phyloP scores from a whole-genome alignment of 2,888 invertebrate genomes.

The Chironomus riparius region DNA sequence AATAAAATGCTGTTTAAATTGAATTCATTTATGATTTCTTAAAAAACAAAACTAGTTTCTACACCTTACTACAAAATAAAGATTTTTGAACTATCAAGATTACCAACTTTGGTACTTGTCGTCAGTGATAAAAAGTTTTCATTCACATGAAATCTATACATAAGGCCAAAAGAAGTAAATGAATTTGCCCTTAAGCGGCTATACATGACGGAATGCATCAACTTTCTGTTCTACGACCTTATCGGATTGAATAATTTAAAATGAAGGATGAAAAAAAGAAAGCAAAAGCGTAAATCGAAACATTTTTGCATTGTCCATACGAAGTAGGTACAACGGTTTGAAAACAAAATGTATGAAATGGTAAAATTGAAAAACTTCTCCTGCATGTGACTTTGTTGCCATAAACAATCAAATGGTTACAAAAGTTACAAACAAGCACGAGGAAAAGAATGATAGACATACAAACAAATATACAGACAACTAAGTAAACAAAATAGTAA shows the following conservation, averaged over 20 bases:
- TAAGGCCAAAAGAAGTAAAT: background rate
- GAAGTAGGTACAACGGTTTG: background rate
- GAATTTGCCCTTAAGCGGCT: background rate
- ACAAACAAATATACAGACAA: background rate
- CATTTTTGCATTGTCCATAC: background rate
- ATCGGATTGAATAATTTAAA: background rate
- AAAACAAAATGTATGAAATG: background rate
- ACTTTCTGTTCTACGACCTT: background rate
- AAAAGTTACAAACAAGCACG: background rate
- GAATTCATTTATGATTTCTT: too few species aligned
- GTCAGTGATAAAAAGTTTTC: too few species aligned
- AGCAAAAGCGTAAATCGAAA: background rate
- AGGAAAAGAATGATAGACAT: background rate
- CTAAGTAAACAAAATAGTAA: too few species aligned
- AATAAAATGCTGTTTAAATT: too few species aligned
- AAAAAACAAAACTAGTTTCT: too few species aligned
- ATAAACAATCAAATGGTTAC: background rate
- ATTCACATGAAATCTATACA: too few species aligned
- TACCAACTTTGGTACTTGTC: too few species aligned
- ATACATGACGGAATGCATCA: slow-evolving; percentile 17
- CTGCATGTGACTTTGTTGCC: background rate
- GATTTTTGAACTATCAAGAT: too few species aligned
- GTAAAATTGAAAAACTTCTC: background rate
- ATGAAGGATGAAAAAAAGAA: background rate
- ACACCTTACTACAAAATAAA: too few species aligned